Conservation (phyloP, 2,888 invertebrate genomes). For the Amphimallon solstitiale region DNA sequence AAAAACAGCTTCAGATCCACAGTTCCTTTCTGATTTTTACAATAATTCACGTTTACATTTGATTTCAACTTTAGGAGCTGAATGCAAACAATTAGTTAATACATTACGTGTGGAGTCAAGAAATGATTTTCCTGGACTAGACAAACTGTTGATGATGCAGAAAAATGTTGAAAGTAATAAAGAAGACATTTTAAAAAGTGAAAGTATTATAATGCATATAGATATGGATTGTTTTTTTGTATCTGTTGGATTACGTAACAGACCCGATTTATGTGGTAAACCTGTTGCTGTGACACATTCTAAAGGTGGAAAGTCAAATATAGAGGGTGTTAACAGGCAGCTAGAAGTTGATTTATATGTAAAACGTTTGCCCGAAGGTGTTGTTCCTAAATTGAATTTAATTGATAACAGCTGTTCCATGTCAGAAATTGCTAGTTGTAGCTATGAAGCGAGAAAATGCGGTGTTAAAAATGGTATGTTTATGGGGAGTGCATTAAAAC, state of each 20-base stretch:
- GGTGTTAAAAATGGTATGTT: constrained; percentile 97
- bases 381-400: constrained; percentile 46
- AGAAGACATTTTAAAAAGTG: constrained; percentile 15
- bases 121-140: constrained; percentile 73
- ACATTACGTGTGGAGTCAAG: constrained; percentile 74
- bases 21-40: constrained; percentile 92
- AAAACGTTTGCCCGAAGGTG: constrained; percentile 59
- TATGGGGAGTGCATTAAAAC: constrained; percentile 83
- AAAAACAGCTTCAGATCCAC: constrained; percentile 78
- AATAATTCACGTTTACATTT: constrained; percentile 94
- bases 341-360: constrained; percentile 71
- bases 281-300: constrained; percentile 92
- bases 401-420: constrained; percentile 76
- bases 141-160: constrained; percentile 58
- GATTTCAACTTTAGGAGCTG: constrained; percentile 91
- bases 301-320: constrained; percentile 66
- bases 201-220: constrained; percentile 86
- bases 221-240: constrained; percentile 99
- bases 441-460: constrained; percentile 91
- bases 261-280: constrained; percentile 82
- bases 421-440: constrained; percentile 96
- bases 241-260: constrained; percentile 86
- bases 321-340: constrained; percentile 68
- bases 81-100: constrained; percentile 87
- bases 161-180: not conserved